A percentile compares a stretch with the other conserved stretches of the same genome.
Evolutionary conservation across 1,140 invertebrate species (phyloP).

Genomic region (Nephila pilipes): DNA sequence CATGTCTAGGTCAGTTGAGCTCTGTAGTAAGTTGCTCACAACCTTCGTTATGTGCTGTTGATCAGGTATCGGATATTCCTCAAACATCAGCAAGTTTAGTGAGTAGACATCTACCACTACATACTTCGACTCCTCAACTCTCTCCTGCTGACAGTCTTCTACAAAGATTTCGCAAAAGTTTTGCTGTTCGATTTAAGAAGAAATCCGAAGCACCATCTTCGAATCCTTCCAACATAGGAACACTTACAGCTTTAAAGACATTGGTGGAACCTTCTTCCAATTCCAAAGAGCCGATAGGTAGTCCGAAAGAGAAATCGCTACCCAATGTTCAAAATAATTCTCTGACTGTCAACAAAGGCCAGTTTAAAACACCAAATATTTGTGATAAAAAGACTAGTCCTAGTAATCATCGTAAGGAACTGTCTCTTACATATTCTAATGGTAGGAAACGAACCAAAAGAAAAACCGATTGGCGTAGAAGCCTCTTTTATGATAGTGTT

Average conservation of each 20-base stretch:
- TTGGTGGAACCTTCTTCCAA: background rate
- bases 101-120: slow-evolving; percentile 22
- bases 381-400: slow-evolving; percentile 32
- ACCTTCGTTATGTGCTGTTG: slow-evolving; percentile 48
- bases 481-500: slow-evolving; percentile 69
- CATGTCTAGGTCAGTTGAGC: background rate
- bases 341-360: background rate
- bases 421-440: background rate
- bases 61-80: slow-evolving; percentile 36
- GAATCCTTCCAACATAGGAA: background rate
- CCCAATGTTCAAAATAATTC: background rate
- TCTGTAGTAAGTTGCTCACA: slow-evolving; percentile 62
- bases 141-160: slow-evolving; percentile 83
- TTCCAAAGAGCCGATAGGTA: background rate
- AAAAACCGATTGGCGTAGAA: slow-evolving; percentile 53
- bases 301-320: background rate
- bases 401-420: background rate
- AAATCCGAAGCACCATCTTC: background rate
- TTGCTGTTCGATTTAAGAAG: slow-evolving; percentile 85
- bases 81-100: slow-evolving; percentile 9
- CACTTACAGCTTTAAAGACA: background rate
- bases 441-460: slow-evolving; percentile 44
- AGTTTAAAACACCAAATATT: background rate
- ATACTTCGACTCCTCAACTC: slow-evolving; percentile 71
- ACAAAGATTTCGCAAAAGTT: slow-evolving; percentile 87